phyloP scores from a whole-genome alignment of 2,797 vertebrate genomes.

The Siniperca undulata region DNA sequence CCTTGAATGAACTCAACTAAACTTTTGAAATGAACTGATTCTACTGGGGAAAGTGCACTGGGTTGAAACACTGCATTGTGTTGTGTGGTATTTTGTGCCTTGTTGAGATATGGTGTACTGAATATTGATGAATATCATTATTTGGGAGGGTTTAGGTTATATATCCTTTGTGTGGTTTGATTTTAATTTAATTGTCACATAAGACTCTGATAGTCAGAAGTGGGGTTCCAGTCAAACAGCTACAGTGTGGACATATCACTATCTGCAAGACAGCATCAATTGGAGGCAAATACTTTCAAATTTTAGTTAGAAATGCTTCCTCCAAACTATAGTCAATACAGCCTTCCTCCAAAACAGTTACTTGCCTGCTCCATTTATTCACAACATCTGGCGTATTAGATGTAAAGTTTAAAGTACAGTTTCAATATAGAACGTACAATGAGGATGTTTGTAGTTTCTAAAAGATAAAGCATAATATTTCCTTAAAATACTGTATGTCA shows the following conservation, averaged over 20 bases:
- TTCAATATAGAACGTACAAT: too few relatives aligned
- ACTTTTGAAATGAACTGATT: not conserved
- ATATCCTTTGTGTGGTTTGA: conserved; percentile 3
- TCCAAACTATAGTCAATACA: not conserved
- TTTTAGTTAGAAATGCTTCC: not conserved
- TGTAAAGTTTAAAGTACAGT: too few relatives aligned
- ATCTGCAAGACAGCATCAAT: not conserved
- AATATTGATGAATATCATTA: not conserved
- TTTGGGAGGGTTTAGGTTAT: not conserved
- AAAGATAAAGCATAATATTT: too few relatives aligned
- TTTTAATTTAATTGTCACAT: conserved; percentile 4
- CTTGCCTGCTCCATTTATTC: not conserved
- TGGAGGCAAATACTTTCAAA: not conserved
- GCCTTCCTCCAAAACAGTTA: not conserved
- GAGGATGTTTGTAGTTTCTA: too few relatives aligned
- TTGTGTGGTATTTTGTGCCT: not conserved
- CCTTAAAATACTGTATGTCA: too few relatives aligned
- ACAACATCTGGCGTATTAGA: not conserved
- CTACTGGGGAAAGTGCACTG: not conserved
- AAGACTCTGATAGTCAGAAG: not conserved
- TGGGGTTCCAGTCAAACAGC: not conserved
- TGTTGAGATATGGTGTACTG: not conserved
- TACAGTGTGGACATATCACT: not conserved
- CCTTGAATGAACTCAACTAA: not conserved
- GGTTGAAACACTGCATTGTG: not conserved